Evolutionary conservation across 2,888 invertebrate genomes (phyloP).

Genomic region (Hybos culiciformis): DNA sequence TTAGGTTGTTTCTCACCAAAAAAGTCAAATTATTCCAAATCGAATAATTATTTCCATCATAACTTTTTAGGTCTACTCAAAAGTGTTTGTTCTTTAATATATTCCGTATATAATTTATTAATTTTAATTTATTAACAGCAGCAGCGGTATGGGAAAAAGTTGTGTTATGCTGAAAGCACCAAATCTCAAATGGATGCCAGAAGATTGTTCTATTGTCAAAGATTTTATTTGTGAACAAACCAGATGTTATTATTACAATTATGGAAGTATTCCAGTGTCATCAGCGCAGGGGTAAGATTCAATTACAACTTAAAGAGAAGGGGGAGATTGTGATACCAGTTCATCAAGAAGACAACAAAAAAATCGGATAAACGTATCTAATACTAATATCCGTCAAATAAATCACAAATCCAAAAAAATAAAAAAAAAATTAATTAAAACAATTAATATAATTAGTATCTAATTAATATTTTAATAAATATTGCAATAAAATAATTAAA

Average conservation of each 20-base stretch:
- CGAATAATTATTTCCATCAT: too few species aligned
- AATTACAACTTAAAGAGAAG: conserved; percentile 10
- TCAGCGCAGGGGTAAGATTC: conserved; percentile 77
- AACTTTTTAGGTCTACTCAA: neutral
- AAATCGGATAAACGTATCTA: conserved; percentile 5
- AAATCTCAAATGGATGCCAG: conserved; percentile 65
- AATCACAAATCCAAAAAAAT: too few species aligned
- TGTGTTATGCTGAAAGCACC: conserved; percentile 69
- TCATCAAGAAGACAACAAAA: conserved; percentile 7
- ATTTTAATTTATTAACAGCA: conserved; percentile 33
- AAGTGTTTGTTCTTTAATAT: neutral
- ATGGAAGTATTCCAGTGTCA: conserved; percentile 78
- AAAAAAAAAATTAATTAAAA: neutral
- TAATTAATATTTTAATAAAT: neutral
- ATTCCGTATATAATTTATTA: conserved; percentile 9
- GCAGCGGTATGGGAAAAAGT: conserved; percentile 50
- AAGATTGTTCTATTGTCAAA: conserved; percentile 69
- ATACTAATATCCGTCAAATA: too few species aligned
- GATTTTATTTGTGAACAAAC: conserved; percentile 85
- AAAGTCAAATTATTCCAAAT: too few species aligned
- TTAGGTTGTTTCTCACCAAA: too few species aligned
- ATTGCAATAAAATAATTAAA: conserved; percentile 19
- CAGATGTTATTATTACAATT: conserved; percentile 81
- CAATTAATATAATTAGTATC: neutral
- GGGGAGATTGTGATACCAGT: conserved; percentile 9